Evolutionary conservation across 2,797 vertebrate genomes (phyloP), one percentile per base, ranked within the genome.

Genomic region (Sebastes kiyomatsui): DNA sequence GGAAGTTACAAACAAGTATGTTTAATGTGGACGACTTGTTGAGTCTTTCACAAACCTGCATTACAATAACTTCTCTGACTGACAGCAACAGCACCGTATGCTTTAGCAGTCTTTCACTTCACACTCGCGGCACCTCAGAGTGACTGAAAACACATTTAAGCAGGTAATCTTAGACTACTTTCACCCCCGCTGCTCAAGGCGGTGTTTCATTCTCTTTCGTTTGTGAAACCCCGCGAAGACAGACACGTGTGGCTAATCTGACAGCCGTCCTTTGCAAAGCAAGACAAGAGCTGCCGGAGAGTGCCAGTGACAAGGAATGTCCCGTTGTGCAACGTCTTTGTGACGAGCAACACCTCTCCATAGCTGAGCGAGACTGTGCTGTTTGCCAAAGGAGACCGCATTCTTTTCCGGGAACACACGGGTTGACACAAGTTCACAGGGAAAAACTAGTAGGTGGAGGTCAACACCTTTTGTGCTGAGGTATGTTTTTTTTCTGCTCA

Each of bases 301-400:
- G 79, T 18, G 64, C 16, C 1, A 89, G 68, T 10, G 77, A 73
- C 72, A 14, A 81, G 80, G 90, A 92, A 90, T 75, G 85, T 86
- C 87, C 80, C 59, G 25, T 87, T 89, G 85, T 85, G 89, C 76
- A 84, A 87, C 54, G 20, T 75, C 73, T 87, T 74, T 62, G 80
- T 83, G 86, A 85, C 81, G 74, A 55, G 67, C 82, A 72, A 61
- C 84, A 86, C 77, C 79, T 88, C 74, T 13, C 55, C 75, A 6
- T 38, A 60, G 82, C 78, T 84, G 54, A 58, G 55, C 28, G 32
- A 67, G 80, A n/a, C 83, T 0, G 23, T 10, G 13, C 77, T 85
- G 81, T 92, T 91, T 88, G 89, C 82, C 55, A 46, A 87, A 87
- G 54, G 82, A 85, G 76, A 77, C 72, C 54, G 2, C 88, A 65